Percentiles rank a stretch among this genome's conserved stretches.
Evolutionary conservation across 2,113 vertebrate species (phyloP).

Genomic region (Lophotis ruficrista): DNA sequence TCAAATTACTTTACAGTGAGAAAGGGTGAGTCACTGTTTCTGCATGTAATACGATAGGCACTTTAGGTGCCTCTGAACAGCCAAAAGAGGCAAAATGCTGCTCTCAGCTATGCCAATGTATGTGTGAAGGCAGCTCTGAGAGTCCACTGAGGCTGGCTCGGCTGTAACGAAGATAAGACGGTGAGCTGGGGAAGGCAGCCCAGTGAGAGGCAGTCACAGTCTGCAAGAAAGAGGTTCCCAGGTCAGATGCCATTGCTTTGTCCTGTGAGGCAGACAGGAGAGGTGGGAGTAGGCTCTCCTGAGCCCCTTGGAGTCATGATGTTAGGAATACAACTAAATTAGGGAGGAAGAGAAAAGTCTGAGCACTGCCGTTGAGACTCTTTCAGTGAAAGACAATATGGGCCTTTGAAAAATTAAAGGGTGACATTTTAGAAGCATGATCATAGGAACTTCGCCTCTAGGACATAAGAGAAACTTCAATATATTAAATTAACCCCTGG

Average conservation of each 20-base stretch:
- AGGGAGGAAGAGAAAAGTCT: background rate
- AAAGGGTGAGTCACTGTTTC: background rate
- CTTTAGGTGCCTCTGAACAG: background rate
- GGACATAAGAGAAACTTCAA: background rate
- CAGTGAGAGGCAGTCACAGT: background rate
- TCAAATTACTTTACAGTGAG: background rate
- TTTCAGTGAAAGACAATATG: background rate
- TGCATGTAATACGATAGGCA: accelerated
- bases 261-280: background rate
- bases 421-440: background rate
- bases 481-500: background rate
- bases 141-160: background rate
- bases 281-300: background rate
- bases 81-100: background rate
- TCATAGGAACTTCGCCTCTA: background rate
- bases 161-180: background rate
- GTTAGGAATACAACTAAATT: background rate
- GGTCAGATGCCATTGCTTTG: background rate
- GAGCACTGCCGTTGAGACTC: background rate
- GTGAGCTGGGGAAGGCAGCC: background rate
- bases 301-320: background rate
- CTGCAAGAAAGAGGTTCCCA: background rate
- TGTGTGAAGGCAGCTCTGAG: background rate
- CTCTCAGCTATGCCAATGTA: background rate
- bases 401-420: background rate